These are phyloP conservation scores for Himalopsyche japonica DNA, from an alignment of 2,888 invertebrate species.

Conservation along the genomic window DNA sequence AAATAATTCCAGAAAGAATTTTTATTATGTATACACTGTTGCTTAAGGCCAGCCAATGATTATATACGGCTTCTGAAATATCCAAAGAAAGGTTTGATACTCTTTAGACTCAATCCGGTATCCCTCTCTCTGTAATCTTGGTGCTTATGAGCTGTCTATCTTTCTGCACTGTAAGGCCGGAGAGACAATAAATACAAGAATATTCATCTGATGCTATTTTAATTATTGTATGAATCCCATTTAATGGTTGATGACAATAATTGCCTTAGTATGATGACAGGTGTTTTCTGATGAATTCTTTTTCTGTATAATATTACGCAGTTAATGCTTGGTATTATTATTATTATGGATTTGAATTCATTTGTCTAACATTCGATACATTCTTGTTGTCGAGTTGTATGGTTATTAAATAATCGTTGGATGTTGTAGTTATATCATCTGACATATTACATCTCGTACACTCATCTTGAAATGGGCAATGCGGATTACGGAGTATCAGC, in stretches of 20 bases:
- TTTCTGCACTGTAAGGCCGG: slow-evolving; percentile 41
- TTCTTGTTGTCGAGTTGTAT: neutral
- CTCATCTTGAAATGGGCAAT: slow-evolving; percentile 24
- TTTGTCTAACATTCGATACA: neutral
- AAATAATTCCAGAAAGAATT: neutral
- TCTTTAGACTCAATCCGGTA: slow-evolving; percentile 39
- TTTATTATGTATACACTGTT: neutral
- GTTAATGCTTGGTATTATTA: neutral
- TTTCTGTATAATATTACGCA: neutral
- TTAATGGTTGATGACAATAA: slow-evolving; percentile 8
- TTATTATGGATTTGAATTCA: neutral
- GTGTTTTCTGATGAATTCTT: neutral
- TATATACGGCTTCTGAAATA: slow-evolving; percentile 52
- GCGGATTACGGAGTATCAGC: slow-evolving; percentile 28
- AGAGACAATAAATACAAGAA: slow-evolving; percentile 34
- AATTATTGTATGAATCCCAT: slow-evolving; percentile 14
- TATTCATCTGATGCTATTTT: neutral
- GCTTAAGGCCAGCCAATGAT: slow-evolving; percentile 48
- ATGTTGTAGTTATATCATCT: slow-evolving; percentile 4
- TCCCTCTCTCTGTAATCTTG: slow-evolving; percentile 42
- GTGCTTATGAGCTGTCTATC: slow-evolving; percentile 30
- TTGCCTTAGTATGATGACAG: neutral
- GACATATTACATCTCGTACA: slow-evolving; percentile 3
- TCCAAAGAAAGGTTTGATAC: slow-evolving; percentile 43
- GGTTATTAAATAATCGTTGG: neutral